Percentiles rank a stretch among this genome's conserved stretches.
These are phyloP conservation scores for Trachops cirrhosus DNA, from an alignment of 2,797 vertebrate species.

Conservation along the genomic window DNA sequence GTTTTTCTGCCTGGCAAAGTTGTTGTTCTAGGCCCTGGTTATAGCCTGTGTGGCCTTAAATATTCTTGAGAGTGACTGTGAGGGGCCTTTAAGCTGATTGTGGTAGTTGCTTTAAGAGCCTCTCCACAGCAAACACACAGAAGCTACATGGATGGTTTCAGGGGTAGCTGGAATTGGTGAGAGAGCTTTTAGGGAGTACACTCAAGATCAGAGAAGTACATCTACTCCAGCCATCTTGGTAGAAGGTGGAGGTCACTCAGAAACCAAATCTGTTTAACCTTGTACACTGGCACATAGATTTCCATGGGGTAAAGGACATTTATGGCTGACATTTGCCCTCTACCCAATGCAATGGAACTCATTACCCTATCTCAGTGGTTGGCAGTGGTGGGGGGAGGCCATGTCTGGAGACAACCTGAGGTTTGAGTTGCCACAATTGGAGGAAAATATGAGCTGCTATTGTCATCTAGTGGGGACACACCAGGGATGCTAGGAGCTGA, in stretches of 20 bases:
- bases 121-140: conserved; percentile 26
- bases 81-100: conserved; percentile 25
- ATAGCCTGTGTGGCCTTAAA: background rate
- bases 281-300: background rate
- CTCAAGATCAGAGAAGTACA: conserved; percentile 47
- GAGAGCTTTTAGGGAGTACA: conserved; percentile 37
- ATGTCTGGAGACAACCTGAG: background rate
- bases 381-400: background rate
- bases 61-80: conserved; percentile 1
- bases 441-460: background rate
- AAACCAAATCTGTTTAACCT: background rate
- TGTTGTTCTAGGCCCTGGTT: conserved; percentile 60
- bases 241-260: background rate
- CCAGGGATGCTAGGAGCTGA: background rate
- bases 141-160: background rate
- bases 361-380: background rate
- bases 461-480: background rate
- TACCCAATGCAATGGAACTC: background rate
- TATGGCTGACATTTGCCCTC: background rate
- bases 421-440: background rate
- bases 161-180: background rate
- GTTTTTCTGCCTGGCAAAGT: conserved; percentile 68
- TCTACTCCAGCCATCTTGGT: conserved; percentile 58
- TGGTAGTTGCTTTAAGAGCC: background rate
- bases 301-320: background rate